Base-by-base conservation (phyloP, 2,113 vertebrate species). In the Forbesichthys agassizii region DNA sequence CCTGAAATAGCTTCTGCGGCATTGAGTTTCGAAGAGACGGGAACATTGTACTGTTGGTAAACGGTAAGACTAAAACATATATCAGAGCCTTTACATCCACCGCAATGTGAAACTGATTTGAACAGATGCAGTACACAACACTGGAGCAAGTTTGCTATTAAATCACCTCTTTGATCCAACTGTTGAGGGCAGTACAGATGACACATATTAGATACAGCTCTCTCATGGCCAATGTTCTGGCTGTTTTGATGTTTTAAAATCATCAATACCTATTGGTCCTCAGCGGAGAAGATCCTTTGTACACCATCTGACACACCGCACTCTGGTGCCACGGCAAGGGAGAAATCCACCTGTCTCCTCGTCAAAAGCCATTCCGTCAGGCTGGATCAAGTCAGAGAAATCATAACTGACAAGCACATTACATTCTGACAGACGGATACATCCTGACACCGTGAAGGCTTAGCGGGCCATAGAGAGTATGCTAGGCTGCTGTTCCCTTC, bases 11-110 rank as follows among this genome's bases (percentile, higher is more conserved):
- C 9, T 56, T 20, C 46, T 27, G 48, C 61, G 42, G 58, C 48
- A 18, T 33, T 55, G 52, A 63, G 59, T 71, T 61, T 79, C 13
- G 49, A 4, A 51, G 49, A 12, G 49, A 14, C 10, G 49, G 70
- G 16, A 69, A 66, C 48, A 56, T 65, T 77, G 7, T 8, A 51
- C 54, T 74, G 64, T 64, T 18, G 13, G 12, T 33, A 3, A 73
- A 72, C 73, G 75, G 47, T n/a, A 74, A 27, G 69, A 58, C 27
- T 47, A 72, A 83, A 80, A 80, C 74, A 80, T 73, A 74, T 83
- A 85, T 88, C 75, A 71, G 84, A 82, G 80, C 1, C 47, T 33
- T 36, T 83, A 79, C 13, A 85, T 86, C 78, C 61, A 64, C 12
- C 14, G 9, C 18, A 58, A 13, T 48, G 51, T 61, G 64, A 20